A percentile compares a stretch with the other conserved stretches of the same genome.
phyloP scores from a whole-genome alignment of 1,140 invertebrate genomes.

The Papilio glaucus region DNA sequence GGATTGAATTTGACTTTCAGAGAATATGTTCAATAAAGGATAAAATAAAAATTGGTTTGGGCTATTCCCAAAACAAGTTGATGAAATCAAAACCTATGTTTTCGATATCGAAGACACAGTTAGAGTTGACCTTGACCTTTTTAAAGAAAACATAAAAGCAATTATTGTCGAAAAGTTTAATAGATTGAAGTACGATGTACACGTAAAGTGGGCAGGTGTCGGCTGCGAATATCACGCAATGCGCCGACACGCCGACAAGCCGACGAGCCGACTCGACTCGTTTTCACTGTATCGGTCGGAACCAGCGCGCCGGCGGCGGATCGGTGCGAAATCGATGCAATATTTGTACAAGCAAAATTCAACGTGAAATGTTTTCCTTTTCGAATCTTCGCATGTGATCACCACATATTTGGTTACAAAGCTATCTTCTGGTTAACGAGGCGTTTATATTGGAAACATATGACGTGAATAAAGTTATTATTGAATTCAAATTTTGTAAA shows the following conservation, averaged over 20 bases:
- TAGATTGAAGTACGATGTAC: conserved; percentile 56
- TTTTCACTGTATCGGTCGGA: conserved; percentile 71
- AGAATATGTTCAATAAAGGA: too few species aligned
- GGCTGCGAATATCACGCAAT: conserved; percentile 63
- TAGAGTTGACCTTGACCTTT: conserved; percentile 62
- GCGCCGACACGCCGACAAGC: conserved; percentile 40
- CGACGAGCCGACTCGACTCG: conserved; percentile 43
- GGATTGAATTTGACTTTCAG: too few species aligned
- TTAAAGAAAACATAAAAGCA: conserved; percentile 56
- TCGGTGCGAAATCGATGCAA: conserved; percentile 63
- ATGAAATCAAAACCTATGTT: neutral
- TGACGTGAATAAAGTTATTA: neutral
- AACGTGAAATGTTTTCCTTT: conserved; percentile 64
- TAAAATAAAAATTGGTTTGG: neutral
- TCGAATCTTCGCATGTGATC: conserved; percentile 41
- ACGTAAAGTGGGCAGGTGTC: conserved; percentile 56
- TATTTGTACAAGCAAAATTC: conserved; percentile 70
- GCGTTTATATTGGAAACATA: neutral
- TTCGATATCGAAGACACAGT: neutral
- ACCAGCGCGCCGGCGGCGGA: conserved; percentile 49
- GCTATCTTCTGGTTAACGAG: neutral
- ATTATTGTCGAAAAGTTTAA: conserved; percentile 50
- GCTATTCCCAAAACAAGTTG: conserved; percentile 5
- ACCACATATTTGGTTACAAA: conserved; percentile 41
- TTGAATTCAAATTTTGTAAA: too few species aligned